Conservation (phyloP, 2,113 vertebrate species). For the Tachysurus vachellii region DNA sequence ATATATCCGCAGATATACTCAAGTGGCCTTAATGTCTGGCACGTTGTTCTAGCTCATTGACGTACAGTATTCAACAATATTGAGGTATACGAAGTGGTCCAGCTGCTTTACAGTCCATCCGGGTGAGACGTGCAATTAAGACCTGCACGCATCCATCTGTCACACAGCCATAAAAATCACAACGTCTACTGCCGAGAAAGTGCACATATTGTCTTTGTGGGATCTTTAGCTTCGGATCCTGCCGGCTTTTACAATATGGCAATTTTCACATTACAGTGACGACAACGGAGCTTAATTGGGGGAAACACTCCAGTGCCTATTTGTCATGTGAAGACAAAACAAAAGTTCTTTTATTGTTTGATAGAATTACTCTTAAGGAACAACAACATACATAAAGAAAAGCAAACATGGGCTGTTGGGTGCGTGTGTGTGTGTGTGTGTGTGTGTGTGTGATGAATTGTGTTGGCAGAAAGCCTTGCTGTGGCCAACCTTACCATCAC, state of each 20-base stretch:
- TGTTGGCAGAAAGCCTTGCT: conserved; percentile 12
- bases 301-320: background rate
- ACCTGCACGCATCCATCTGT: conserved; percentile 49
- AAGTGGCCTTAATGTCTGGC: conserved; percentile 9
- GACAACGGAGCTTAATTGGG: conserved; percentile 22
- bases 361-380: conserved; percentile 38
- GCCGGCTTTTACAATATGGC: background rate
- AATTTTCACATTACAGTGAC: conserved; percentile 18
- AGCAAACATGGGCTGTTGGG: conserved; percentile 22
- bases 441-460: conserved; percentile 34
- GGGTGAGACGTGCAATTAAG: conserved; percentile 34
- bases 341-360: conserved; percentile 6
- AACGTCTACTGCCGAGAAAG: background rate
- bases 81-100: conserved; percentile 10
- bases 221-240: conserved; percentile 11
- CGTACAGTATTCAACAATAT: conserved; percentile 1
- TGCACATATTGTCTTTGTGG: background rate
- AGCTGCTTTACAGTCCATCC: conserved; percentile 27
- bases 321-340: background rate
- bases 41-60: conserved; percentile 16
- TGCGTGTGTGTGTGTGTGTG: too few relatives aligned
- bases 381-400: background rate
- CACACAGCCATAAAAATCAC: conserved; percentile 36
- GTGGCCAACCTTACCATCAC: conserved; percentile 15
- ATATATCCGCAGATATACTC: background rate